Conservation (phyloP, 2,113 vertebrate species). For the Platichthys flesus region DNA sequence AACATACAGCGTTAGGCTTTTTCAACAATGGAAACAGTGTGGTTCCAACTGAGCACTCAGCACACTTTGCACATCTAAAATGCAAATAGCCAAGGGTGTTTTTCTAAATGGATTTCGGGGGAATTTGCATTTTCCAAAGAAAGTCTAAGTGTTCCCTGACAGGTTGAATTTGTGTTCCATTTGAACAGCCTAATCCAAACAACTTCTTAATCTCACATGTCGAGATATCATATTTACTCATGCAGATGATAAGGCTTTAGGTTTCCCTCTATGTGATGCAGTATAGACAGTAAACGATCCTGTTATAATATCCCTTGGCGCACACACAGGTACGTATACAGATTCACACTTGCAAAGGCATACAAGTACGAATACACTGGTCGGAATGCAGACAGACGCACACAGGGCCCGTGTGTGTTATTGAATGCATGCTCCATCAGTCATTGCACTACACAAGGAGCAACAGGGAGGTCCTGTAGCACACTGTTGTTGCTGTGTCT, state of each 20-base stretch:
- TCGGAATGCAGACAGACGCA: constrained; percentile 54
- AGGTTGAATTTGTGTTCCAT: neutral
- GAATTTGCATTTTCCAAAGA: neutral
- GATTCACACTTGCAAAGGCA: constrained; percentile 26
- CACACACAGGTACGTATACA: constrained; percentile 27
- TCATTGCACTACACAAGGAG: constrained; percentile 51
- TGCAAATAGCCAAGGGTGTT: neutral
- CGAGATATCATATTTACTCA: neutral
- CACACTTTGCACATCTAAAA: constrained; percentile 7
- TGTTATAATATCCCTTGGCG: constrained; percentile 33
- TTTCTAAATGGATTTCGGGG: neutral
- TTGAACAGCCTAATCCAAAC: constrained; percentile 3
- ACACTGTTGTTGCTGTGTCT: constrained; percentile 79
- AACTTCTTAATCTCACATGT: neutral
- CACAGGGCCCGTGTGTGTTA: constrained; percentile 55
- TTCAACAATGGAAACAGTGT: neutral
- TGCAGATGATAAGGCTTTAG: neutral
- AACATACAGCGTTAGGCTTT: neutral
- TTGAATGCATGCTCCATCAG: constrained; percentile 67
- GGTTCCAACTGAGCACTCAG: neutral
- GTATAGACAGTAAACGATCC: neutral
- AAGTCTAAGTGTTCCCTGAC: no score
- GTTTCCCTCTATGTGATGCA: neutral
- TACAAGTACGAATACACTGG: constrained; percentile 23
- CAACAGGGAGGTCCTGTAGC: constrained; percentile 71